phyloP scores from a whole-genome alignment of 2,888 invertebrate genomes.

The Matsumyia berberina region DNA sequence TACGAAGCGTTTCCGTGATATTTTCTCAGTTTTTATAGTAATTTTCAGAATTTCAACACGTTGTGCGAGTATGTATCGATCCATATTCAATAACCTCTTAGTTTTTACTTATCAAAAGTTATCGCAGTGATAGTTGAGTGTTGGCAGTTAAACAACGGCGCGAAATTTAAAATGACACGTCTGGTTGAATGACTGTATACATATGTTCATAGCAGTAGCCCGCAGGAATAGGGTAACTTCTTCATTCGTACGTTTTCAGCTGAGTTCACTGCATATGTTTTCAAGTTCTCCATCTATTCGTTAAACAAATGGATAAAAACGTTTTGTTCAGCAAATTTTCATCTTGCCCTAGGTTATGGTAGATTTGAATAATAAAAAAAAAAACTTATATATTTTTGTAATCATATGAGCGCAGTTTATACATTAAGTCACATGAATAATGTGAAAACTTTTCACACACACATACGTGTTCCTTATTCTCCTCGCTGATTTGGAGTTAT shows the following conservation, averaged over 20 bases:
- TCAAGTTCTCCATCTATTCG: neutral
- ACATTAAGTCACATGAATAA: constrained; percentile 8
- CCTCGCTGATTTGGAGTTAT: constrained; percentile 6
- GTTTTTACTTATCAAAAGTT: no score
- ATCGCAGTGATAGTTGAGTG: no score
- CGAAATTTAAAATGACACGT: no score
- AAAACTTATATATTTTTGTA: constrained; percentile 13
- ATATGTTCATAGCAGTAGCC: no score
- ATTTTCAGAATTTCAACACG: no score
- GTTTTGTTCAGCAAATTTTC: constrained; percentile 4
- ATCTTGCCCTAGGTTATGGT: constrained; percentile 40
- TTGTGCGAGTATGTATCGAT: no score
- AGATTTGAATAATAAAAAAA: neutral
- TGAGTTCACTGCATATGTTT: neutral
- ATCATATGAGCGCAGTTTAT: constrained; percentile 29
- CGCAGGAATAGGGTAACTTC: constrained; percentile 3
- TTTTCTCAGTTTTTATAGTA: no score
- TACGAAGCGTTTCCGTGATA: no score
- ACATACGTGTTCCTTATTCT: neutral
- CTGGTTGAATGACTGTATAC: no score
- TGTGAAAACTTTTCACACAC: constrained; percentile 10
- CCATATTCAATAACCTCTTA: no score
- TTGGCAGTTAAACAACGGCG: no score
- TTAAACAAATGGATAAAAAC: constrained; percentile 29
- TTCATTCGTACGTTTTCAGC: neutral